Evolutionary conservation across 2,797 vertebrate species (phyloP).

Genomic region (Telmatherina bonti): DNA sequence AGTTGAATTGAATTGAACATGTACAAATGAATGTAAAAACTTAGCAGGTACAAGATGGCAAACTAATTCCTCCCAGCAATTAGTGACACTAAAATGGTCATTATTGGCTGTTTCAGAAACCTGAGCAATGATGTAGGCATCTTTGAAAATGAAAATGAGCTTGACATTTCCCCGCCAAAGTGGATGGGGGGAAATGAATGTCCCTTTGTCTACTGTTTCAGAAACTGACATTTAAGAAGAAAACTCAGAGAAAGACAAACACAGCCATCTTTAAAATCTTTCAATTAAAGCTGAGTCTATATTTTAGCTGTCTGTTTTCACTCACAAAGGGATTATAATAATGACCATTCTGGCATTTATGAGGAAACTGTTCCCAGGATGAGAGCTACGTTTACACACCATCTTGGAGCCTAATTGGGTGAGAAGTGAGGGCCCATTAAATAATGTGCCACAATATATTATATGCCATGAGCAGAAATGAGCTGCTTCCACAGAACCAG

Average conservation of each 20-base stretch:
- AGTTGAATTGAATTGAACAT: conserved; percentile 60
- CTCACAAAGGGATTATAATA: conserved; percentile 72
- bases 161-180: conserved; percentile 64
- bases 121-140: conserved; percentile 32
- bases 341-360: conserved; percentile 85
- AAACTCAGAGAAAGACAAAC: conserved; percentile 42
- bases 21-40: conserved; percentile 49
- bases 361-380: conserved; percentile 63
- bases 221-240: conserved; percentile 77
- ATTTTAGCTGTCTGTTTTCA: conserved; percentile 74
- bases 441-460: conserved; percentile 62
- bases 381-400: conserved; percentile 74
- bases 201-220: conserved; percentile 39
- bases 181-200: conserved; percentile 25
- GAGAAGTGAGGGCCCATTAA: conserved; percentile 73
- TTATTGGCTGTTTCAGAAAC: conserved; percentile 27
- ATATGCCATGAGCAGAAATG: conserved; percentile 62
- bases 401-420: conserved; percentile 82
- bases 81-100: conserved; percentile 48
- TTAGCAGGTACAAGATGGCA: conserved; percentile 47
- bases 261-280: conserved; percentile 70
- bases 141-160: conserved; percentile 50
- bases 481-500: conserved; percentile 35
- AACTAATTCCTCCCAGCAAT: conserved; percentile 33
- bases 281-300: conserved; percentile 76